These are phyloP conservation scores for Dufourea novaeangliae DNA, from an alignment of 1,140 invertebrate species.

Conservation along the genomic window DNA sequence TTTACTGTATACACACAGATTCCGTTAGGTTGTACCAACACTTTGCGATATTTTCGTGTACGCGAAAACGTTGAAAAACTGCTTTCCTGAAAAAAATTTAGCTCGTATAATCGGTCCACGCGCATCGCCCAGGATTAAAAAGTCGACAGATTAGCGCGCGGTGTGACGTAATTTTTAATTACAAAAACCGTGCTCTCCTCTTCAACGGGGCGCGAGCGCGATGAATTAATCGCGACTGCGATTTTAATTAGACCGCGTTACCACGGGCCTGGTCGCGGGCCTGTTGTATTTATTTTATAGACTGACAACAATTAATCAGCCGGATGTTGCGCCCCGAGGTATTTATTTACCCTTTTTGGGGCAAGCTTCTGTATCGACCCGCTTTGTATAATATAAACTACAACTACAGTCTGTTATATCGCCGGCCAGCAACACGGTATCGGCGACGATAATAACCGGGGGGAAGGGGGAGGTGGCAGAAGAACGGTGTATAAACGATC, in stretches of 20 bases:
- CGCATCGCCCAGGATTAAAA: slow-evolving; percentile 17
- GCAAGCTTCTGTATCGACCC: not conserved
- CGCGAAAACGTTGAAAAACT: slow-evolving; percentile 6
- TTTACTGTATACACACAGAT: no score
- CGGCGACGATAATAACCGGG: slow-evolving; percentile 1
- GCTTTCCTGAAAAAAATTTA: slow-evolving; percentile 18
- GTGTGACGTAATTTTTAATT: slow-evolving; percentile 44
- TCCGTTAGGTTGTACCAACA: not conserved
- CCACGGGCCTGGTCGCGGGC: not conserved
- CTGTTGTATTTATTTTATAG: slow-evolving; percentile 42
- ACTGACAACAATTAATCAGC: slow-evolving; percentile 47
- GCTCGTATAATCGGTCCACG: slow-evolving; percentile 23
- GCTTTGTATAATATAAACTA: slow-evolving; percentile 23
- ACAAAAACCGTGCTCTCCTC: slow-evolving; percentile 29
- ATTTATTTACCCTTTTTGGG: slow-evolving; percentile 25
- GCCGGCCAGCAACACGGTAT: not conserved
- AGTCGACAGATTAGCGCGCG: slow-evolving; percentile 18
- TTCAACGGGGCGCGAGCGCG: slow-evolving; percentile 8
- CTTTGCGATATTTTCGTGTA: not conserved
- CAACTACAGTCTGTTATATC: not conserved
- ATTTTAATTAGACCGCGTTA: slow-evolving; percentile 46
- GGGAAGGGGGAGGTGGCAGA: not conserved
- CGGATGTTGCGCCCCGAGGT: not conserved
- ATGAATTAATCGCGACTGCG: slow-evolving; percentile 35
- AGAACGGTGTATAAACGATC: slow-evolving; percentile 27